Conservation (phyloP, 2,113 vertebrate species). For the Melanocharis versteri region DNA sequence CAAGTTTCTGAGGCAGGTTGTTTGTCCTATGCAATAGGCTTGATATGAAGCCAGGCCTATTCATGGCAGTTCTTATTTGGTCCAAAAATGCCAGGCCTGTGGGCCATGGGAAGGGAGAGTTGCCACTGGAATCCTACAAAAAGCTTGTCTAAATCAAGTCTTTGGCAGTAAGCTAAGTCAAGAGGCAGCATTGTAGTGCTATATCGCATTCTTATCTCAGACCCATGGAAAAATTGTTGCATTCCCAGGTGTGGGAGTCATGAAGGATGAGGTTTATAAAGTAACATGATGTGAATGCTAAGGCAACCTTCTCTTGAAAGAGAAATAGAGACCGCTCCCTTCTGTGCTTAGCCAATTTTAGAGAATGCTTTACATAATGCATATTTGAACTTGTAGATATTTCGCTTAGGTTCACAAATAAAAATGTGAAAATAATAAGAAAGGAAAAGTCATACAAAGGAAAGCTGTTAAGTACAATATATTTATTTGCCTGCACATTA, state of each 20-base stretch:
- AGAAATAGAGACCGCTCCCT: background rate
- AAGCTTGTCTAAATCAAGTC: background rate
- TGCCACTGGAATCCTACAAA: background rate
- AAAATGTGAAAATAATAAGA: conserved; percentile 54
- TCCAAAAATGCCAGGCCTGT: background rate
- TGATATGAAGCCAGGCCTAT: background rate
- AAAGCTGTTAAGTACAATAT: conserved; percentile 4
- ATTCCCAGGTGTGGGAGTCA: background rate
- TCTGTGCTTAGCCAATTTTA: background rate
- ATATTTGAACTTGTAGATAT: conserved; percentile 18
- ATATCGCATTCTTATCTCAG: background rate
- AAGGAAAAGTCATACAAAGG: conserved; percentile 64
- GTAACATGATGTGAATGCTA: background rate
- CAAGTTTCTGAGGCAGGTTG: background rate
- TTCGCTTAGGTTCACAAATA: conserved; percentile 43
- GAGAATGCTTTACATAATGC: background rate
- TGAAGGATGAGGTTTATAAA: background rate
- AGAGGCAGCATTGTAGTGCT: background rate
- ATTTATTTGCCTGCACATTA: conserved; percentile 26
- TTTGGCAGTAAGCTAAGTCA: background rate
- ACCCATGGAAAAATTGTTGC: background rate
- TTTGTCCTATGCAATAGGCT: background rate
- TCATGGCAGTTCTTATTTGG: background rate
- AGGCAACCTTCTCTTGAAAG: background rate
- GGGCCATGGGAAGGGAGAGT: background rate